phyloP scores from a whole-genome alignment of 1,140 invertebrate genomes.

The Vanessa tameamea region DNA sequence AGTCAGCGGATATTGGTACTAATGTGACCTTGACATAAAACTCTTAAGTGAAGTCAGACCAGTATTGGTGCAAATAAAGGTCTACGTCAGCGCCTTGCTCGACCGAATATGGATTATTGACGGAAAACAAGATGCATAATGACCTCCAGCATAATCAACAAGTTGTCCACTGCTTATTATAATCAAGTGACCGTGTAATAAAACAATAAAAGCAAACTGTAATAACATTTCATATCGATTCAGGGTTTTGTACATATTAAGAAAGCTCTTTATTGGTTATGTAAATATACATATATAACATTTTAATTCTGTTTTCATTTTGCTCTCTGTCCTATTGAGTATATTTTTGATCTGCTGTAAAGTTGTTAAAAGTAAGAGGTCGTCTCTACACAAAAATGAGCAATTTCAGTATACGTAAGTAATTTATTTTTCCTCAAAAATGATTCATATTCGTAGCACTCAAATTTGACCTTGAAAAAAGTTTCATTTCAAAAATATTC shows the following conservation, averaged over 20 bases:
- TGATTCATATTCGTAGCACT: too few species aligned
- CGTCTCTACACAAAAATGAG: too few species aligned
- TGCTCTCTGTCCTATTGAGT: too few species aligned
- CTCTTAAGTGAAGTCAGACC: slow-evolving; percentile 25
- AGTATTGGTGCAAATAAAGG: slow-evolving; percentile 24
- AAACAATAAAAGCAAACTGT: background rate
- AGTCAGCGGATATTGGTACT: slow-evolving; percentile 29
- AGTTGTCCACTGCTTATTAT: slow-evolving; percentile 19
- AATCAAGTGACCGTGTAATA: slow-evolving; percentile 7
- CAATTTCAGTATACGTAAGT: too few species aligned
- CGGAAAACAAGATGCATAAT: slow-evolving; percentile 19
- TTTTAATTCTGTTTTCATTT: too few species aligned
- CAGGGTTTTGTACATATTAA: background rate
- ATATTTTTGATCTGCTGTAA: too few species aligned
- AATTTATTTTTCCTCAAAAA: too few species aligned
- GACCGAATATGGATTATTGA: slow-evolving; percentile 33
- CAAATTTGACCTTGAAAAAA: too few species aligned
- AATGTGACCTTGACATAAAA: slow-evolving; percentile 45
- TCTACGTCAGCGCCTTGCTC: slow-evolving; percentile 32
- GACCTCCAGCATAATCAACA: slow-evolving; percentile 29
- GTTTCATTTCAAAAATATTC: too few species aligned
- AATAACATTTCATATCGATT: background rate
- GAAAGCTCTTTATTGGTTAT: too few species aligned
- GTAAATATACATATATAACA: too few species aligned
- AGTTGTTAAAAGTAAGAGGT: too few species aligned